Evolutionary conservation across 2,888 invertebrate species (phyloP).

Genomic region (Caenorhabditis angaria): DNA sequence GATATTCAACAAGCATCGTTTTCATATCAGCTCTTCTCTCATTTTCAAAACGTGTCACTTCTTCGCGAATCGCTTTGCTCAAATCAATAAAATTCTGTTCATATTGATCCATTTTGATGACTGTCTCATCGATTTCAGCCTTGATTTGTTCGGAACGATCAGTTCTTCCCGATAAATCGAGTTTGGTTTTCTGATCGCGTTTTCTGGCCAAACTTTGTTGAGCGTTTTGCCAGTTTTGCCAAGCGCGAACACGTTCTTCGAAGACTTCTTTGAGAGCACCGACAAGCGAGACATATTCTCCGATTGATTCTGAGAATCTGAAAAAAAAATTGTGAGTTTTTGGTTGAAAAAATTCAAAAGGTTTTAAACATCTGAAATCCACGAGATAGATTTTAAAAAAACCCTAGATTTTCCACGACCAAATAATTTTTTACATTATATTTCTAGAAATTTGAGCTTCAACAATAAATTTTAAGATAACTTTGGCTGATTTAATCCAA

Average conservation of each 20-base stretch:
- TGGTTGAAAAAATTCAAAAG: neutral
- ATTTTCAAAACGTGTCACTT: slow-evolving; percentile 88
- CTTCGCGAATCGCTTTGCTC: slow-evolving; percentile 79
- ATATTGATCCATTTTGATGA: slow-evolving; percentile 82
- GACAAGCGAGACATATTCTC: slow-evolving; percentile 53
- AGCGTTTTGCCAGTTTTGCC: slow-evolving; percentile 97
- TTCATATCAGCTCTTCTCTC: slow-evolving; percentile 94
- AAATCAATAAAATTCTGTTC: slow-evolving; percentile 79
- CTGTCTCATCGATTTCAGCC: slow-evolving; percentile 77
- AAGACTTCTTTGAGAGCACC: slow-evolving; percentile 74
- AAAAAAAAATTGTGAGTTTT: slow-evolving; percentile 9
- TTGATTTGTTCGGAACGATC: slow-evolving; percentile 89
- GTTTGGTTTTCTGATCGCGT: slow-evolving; percentile 89
- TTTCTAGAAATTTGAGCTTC: no score
- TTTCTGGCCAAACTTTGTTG: slow-evolving; percentile 92
- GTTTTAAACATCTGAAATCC: no score
- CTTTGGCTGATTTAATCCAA: no score
- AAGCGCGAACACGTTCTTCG: slow-evolving; percentile 82
- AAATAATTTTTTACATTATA: no score
- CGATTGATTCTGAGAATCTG: slow-evolving; percentile 47
- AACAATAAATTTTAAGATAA: no score
- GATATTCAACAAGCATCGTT: slow-evolving; percentile 85
- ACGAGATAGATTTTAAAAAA: no score
- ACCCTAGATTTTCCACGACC: no score
- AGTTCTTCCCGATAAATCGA: slow-evolving; percentile 86